These are phyloP conservation scores for Eristalinus aeneus DNA, from an alignment of 2,888 invertebrate genomes.

Conservation along the genomic window DNA sequence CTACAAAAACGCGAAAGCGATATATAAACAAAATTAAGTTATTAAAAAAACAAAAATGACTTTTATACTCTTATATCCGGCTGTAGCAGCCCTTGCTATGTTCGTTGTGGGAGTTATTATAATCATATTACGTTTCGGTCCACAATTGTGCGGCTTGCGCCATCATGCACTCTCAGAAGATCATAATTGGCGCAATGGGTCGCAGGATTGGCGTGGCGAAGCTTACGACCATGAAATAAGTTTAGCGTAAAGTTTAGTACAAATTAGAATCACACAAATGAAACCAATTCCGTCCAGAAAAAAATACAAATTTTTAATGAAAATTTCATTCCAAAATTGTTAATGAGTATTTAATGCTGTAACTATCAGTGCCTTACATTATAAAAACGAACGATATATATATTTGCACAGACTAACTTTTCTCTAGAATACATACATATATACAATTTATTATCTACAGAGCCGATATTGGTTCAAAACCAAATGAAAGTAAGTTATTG, in stretches of 20 bases:
- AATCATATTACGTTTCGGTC: constrained; percentile 88
- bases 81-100: constrained; percentile 87
- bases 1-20: constrained; percentile 91
- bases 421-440: neutral
- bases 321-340: constrained; percentile 12
- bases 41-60: constrained; percentile 81
- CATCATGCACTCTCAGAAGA: constrained; percentile 86
- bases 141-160: constrained; percentile 86
- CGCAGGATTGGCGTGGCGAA: constrained; percentile 84
- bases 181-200: constrained; percentile 74
- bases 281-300: constrained; percentile 47
- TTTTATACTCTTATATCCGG: constrained; percentile 90
- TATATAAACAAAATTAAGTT: constrained; percentile 81
- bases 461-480: neutral
- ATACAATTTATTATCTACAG: neutral
- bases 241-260: constrained; percentile 75
- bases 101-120: constrained; percentile 89
- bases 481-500: neutral
- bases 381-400: constrained; percentile 12
- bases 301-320: constrained; percentile 17
- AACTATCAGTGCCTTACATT: constrained; percentile 52
- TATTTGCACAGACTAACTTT: neutral
- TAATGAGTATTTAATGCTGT: constrained; percentile 12
- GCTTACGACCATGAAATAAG: constrained; percentile 80
- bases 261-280: constrained; percentile 20